Evolutionary conservation across 2,888 invertebrate species (phyloP).

Genomic region (Anticlea derivata): DNA sequence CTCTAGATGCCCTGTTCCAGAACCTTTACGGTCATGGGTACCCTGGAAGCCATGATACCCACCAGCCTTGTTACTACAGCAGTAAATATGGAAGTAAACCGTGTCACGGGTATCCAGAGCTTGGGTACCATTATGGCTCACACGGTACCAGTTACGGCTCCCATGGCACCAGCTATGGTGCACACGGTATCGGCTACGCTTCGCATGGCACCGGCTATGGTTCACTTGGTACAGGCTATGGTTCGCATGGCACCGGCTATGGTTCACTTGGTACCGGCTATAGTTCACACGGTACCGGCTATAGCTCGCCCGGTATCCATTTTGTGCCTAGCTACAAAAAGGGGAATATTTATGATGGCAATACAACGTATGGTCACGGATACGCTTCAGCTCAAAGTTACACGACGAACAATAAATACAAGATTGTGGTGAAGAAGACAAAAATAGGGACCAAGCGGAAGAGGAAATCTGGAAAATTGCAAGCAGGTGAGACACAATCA

Average conservation of each 20-base stretch:
- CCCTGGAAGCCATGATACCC: slow-evolving; percentile 10
- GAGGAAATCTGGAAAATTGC: slow-evolving; percentile 49
- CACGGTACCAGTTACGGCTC: slow-evolving; percentile 10
- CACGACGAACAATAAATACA: slow-evolving; percentile 59
- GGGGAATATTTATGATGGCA: slow-evolving; percentile 50
- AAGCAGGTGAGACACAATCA: slow-evolving; percentile 52
- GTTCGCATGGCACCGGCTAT: slow-evolving; percentile 16
- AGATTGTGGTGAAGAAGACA: slow-evolving; percentile 65
- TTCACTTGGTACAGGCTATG: slow-evolving; percentile 13
- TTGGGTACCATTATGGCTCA: slow-evolving; percentile 3
- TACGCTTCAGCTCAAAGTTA: slow-evolving; percentile 62
- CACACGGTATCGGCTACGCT: slow-evolving; percentile 15
- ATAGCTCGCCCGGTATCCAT: slow-evolving; percentile 25
- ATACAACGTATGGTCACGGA: slow-evolving; percentile 44
- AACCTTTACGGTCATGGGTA: slow-evolving; percentile 49
- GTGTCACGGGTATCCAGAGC: slow-evolving; percentile 9
- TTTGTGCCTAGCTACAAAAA: slow-evolving; percentile 46
- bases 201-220: slow-evolving; percentile 14
- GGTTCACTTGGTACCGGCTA: slow-evolving; percentile 15
- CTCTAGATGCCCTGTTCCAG: slow-evolving; percentile 66
- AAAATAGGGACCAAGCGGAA: slow-evolving; percentile 46
- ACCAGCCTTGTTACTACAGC: slow-evolving; percentile 21
- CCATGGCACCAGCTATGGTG: slow-evolving; percentile 11
- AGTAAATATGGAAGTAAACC: slow-evolving; percentile 25
- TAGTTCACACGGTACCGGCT: slow-evolving; percentile 13